Percentiles rank a stretch among this genome's conserved stretches.
Evolutionary conservation across 2,797 vertebrate species (phyloP).

Genomic region (Brachyrhaphis roseni): DNA sequence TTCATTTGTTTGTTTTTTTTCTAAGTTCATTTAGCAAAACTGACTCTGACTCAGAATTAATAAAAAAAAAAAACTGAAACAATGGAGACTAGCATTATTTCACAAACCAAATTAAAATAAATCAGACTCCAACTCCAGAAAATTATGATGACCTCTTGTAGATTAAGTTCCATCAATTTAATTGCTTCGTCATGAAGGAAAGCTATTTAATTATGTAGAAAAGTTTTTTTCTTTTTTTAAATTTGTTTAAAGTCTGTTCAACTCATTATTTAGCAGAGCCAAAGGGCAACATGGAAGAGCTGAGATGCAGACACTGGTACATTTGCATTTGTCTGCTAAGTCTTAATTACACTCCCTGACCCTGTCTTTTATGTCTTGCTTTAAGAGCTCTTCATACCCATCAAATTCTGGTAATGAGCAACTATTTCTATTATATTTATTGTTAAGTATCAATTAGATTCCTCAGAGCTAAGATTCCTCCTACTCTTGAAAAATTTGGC

Average conservation of each 20-base stretch:
- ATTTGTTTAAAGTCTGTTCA: constrained; percentile 1
- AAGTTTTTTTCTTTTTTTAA: neutral
- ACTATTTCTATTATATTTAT: constrained; percentile 16
- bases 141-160: neutral
- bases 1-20: neutral
- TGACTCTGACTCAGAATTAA: neutral
- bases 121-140: neutral
- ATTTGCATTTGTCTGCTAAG: constrained; percentile 20
- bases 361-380: neutral
- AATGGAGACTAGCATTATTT: neutral
- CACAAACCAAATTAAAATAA: neutral
- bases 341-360: constrained; percentile 3
- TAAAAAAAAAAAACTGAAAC: neutral
- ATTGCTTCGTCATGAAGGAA: neutral
- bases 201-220: neutral
- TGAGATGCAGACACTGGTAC: constrained; percentile 16
- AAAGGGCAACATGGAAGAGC: constrained; percentile 22
- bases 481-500: constrained; percentile 28
- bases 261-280: constrained; percentile 5
- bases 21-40: neutral
- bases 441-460: constrained; percentile 27
- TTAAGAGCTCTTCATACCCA: constrained; percentile 34
- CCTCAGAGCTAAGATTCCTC: constrained; percentile 12
- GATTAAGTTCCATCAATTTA: neutral
- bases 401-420: constrained; percentile 38